Percentiles rank a stretch among this genome's conserved stretches.
Evolutionary conservation across 1,140 invertebrate genomes (phyloP).

Genomic region (Dendrolimus punctatus): DNA sequence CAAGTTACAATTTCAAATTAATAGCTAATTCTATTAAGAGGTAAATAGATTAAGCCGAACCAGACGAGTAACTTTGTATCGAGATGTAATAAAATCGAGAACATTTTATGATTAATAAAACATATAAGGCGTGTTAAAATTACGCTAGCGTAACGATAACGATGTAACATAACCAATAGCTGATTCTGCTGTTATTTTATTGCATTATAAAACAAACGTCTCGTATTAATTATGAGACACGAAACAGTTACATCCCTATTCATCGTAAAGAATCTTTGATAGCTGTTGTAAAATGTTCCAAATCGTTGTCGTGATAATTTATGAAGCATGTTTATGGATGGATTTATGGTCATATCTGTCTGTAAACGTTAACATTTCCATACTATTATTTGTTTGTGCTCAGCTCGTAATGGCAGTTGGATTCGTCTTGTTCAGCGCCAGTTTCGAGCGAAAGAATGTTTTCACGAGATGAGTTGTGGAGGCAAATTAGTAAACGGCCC

Average conservation of each 20-base stretch:
- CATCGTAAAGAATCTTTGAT: slow-evolving; percentile 67
- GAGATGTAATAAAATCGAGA: slow-evolving; percentile 28
- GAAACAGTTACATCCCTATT: slow-evolving; percentile 53
- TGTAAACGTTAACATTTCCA: slow-evolving; percentile 4
- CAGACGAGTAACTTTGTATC: slow-evolving; percentile 22
- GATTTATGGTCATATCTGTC: slow-evolving; percentile 50
- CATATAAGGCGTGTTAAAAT: slow-evolving; percentile 34
- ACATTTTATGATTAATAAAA: slow-evolving; percentile 51
- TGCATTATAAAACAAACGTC: slow-evolving; percentile 67
- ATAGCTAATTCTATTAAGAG: slow-evolving; percentile 24
- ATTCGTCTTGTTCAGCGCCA: background rate
- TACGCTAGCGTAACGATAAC: slow-evolving; percentile 26
- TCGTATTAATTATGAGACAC: slow-evolving; percentile 66
- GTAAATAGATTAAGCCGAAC: slow-evolving; percentile 10
- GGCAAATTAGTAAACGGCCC: slow-evolving; percentile 40
- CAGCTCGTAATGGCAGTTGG: background rate
- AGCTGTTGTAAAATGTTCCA: slow-evolving; percentile 66
- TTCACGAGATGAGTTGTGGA: slow-evolving; percentile 24
- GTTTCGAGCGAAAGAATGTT: slow-evolving; percentile 8
- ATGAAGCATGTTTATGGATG: slow-evolving; percentile 66
- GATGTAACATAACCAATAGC: slow-evolving; percentile 38
- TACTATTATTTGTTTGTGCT: background rate
- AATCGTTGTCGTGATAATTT: slow-evolving; percentile 69
- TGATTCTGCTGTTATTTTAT: slow-evolving; percentile 58
- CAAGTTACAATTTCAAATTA: slow-evolving; percentile 27